A percentile compares a stretch with the other conserved stretches of the same genome.
phyloP scores from a whole-genome alignment of 2,113 vertebrate species.

The Romanogobio albipinnatus region DNA sequence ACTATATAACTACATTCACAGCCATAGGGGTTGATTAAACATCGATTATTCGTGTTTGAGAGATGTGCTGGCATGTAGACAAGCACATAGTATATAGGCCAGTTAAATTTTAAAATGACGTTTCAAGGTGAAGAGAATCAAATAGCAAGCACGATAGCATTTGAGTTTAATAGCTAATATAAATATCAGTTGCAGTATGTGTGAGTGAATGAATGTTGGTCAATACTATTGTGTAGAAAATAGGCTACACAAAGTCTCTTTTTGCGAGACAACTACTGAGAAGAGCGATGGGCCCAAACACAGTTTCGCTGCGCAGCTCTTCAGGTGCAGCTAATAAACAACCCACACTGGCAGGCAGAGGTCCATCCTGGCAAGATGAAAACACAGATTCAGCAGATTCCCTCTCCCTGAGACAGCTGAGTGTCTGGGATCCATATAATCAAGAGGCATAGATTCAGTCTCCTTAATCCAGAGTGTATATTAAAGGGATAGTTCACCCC shows the following conservation, averaged over 20 bases:
- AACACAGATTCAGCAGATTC: slow-evolving; percentile 16
- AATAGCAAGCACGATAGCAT: neutral
- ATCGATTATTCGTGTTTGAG: neutral
- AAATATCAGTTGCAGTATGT: neutral
- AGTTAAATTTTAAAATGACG: neutral
- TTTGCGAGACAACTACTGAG: neutral
- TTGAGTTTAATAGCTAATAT: neutral
- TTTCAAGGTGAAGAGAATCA: neutral
- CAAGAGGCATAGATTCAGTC: neutral
- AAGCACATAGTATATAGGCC: neutral
- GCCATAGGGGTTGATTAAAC: neutral
- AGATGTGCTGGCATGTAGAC: neutral
- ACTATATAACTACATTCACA: neutral
- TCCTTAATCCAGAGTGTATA: neutral
- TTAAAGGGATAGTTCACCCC: neutral
- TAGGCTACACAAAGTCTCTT: neutral
- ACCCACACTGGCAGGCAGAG: slow-evolving; percentile 14
- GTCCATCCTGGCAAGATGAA: neutral
- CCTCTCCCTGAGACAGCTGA: neutral
- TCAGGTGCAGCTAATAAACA: slow-evolving; percentile 30
- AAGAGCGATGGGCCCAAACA: neutral
- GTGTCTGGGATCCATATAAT: neutral
- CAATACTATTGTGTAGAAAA: neutral
- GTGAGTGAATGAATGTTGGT: neutral
- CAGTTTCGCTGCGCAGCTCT: neutral